phyloP scores from a whole-genome alignment of 1,140 invertebrate species.

The Saccostrea cuccullata region DNA sequence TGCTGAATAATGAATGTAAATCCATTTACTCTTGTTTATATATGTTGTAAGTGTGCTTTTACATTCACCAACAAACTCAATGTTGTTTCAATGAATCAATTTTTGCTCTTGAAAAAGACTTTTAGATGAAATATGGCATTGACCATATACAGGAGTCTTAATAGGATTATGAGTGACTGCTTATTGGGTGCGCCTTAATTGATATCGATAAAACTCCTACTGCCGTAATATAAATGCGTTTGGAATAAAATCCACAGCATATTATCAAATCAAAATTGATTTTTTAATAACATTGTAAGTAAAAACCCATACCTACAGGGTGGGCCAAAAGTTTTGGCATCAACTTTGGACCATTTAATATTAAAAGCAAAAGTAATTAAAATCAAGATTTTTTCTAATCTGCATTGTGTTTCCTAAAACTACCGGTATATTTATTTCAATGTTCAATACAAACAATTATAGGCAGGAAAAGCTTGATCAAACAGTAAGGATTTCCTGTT shows the following conservation, averaged over 20 bases:
- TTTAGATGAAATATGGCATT: too few species aligned
- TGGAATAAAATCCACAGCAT: slow-evolving; percentile 4
- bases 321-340: not conserved
- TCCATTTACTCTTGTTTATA: too few species aligned
- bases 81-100: slow-evolving; percentile 13
- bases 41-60: too few species aligned
- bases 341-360: not conserved
- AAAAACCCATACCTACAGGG: not conserved
- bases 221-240: not conserved
- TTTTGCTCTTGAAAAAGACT: not conserved
- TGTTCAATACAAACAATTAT: not conserved
- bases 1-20: too few species aligned
- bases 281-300: slow-evolving; percentile 13
- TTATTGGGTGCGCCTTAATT: not conserved
- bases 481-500: not conserved
- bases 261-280: slow-evolving; percentile 35
- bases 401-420: not conserved
- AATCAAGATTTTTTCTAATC: not conserved
- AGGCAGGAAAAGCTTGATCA: not conserved
- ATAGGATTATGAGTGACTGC: slow-evolving; percentile 20
- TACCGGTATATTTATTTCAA: not conserved
- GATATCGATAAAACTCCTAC: slow-evolving; percentile 27
- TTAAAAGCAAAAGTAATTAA: not conserved
- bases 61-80: not conserved
- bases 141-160: not conserved